phyloP scores from a whole-genome alignment of 2,797 vertebrate genomes.

The Enteromius thamalakanensis region DNA sequence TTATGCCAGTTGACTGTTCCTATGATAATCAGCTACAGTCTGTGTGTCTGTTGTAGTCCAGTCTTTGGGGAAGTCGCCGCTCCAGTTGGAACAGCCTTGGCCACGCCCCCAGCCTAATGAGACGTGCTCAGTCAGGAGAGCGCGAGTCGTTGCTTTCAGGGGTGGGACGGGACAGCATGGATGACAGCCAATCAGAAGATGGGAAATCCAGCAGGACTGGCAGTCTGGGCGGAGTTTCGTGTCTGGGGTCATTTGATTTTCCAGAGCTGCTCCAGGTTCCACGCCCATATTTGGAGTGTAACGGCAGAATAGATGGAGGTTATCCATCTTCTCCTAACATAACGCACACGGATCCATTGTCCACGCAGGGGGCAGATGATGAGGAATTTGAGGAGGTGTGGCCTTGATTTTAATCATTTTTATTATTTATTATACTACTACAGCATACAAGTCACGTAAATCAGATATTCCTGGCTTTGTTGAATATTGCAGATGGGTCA shows the following conservation, averaged over 20 bases:
- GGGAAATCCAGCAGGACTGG: slow-evolving; percentile 53
- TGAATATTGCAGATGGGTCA: neutral
- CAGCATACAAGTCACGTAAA: neutral
- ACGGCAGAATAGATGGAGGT: slow-evolving; percentile 80
- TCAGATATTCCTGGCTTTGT: neutral
- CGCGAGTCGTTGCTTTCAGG: slow-evolving; percentile 91
- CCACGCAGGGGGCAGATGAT: slow-evolving; percentile 34
- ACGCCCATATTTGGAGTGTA: slow-evolving; percentile 84
- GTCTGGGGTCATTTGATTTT: slow-evolving; percentile 76
- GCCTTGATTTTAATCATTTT: neutral
- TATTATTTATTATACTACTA: neutral
- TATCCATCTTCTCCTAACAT: slow-evolving; percentile 33
- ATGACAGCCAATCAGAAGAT: slow-evolving; percentile 78
- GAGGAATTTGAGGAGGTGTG: slow-evolving; percentile 55
- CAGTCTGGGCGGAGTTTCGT: slow-evolving; percentile 69
- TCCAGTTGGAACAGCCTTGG: slow-evolving; percentile 97
- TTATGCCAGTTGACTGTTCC: neutral
- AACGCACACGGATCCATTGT: neutral
- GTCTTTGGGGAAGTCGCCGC: slow-evolving; percentile 91
- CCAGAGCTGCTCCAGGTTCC: slow-evolving; percentile 81
- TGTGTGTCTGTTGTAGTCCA: slow-evolving; percentile 71
- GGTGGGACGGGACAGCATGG: slow-evolving; percentile 83
- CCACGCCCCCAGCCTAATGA: slow-evolving; percentile 91
- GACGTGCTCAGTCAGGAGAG: slow-evolving; percentile 88
- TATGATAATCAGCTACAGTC: neutral